Evolutionary conservation across 2,888 invertebrate species (phyloP).

Genomic region (Mesoligia furuncula): DNA sequence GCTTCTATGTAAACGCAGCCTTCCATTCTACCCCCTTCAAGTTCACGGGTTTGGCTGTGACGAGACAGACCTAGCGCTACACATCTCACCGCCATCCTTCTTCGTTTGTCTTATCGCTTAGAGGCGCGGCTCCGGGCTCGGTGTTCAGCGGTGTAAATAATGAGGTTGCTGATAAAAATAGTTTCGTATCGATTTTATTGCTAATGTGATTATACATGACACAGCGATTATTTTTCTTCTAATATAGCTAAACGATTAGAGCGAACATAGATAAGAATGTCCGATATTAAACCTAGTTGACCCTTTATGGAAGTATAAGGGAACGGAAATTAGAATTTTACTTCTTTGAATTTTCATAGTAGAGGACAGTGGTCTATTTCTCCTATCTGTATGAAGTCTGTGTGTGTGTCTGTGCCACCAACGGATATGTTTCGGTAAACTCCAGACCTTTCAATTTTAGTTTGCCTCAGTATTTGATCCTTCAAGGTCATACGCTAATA

Average conservation of each 20-base stretch:
- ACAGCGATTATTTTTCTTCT: background rate
- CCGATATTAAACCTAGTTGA: background rate
- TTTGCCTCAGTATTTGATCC: slow-evolving; percentile 13
- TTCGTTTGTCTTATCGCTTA: slow-evolving; percentile 21
- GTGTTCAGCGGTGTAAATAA: slow-evolving; percentile 31
- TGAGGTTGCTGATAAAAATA: slow-evolving; percentile 22
- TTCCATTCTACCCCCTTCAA: slow-evolving; percentile 21
- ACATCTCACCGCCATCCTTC: slow-evolving; percentile 17
- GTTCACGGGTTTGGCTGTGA: slow-evolving; percentile 9
- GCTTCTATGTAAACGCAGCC: background rate
- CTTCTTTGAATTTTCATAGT: background rate
- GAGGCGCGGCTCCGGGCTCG: background rate
- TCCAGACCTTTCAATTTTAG: background rate
- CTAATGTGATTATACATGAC: background rate
- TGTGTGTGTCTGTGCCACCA: no score
- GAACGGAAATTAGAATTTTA: background rate
- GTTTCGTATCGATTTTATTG: slow-evolving; percentile 15
- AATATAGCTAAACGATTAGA: background rate
- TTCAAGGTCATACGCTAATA: slow-evolving; percentile 1
- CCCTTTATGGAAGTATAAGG: background rate
- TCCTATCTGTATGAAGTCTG: background rate
- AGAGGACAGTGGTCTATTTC: background rate
- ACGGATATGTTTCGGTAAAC: background rate
- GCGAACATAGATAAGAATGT: background rate
- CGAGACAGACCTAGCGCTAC: background rate